phyloP scores from a whole-genome alignment of 1,140 invertebrate species.

The Arctopsyche grandis region DNA sequence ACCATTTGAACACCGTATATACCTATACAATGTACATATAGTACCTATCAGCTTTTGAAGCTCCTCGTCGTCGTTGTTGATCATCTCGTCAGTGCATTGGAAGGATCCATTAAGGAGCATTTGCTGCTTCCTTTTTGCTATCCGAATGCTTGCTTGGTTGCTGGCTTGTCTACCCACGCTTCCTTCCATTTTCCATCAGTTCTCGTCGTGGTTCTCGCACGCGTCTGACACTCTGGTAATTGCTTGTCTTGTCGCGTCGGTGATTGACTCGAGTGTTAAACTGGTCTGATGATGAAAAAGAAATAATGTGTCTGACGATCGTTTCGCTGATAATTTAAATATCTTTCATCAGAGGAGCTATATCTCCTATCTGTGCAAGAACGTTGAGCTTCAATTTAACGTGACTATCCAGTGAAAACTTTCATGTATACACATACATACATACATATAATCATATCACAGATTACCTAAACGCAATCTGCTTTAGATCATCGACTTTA shows the following conservation, averaged over 20 bases:
- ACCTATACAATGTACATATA: too few relatives aligned
- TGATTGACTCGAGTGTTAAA: conserved; percentile 26
- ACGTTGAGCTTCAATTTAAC: too few relatives aligned
- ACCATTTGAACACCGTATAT: too few relatives aligned
- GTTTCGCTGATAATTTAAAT: neutral
- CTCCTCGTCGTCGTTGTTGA: neutral
- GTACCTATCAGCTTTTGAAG: too few relatives aligned
- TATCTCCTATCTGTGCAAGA: too few relatives aligned
- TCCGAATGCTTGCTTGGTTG: too few relatives aligned
- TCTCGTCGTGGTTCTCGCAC: neutral
- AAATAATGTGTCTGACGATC: neutral
- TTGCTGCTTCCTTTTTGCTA: neutral
- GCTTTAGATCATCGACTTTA: too few relatives aligned
- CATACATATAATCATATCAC: too few relatives aligned
- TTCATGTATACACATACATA: too few relatives aligned
- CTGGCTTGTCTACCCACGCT: neutral
- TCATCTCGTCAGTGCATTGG: neutral
- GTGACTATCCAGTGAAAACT: too few relatives aligned
- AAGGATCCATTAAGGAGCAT: conserved; percentile 2
- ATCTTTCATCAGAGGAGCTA: neutral
- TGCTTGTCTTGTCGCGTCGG: conserved; percentile 28
- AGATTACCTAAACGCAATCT: too few relatives aligned
- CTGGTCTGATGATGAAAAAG: conserved; percentile 21
- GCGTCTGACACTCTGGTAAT: conserved; percentile 12
- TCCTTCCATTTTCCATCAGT: conserved; percentile 18